A percentile compares a stretch with the other conserved stretches of the same genome.
Conservation (phyloP, 2,113 vertebrate species). For the Paralichthys olivaceus region DNA sequence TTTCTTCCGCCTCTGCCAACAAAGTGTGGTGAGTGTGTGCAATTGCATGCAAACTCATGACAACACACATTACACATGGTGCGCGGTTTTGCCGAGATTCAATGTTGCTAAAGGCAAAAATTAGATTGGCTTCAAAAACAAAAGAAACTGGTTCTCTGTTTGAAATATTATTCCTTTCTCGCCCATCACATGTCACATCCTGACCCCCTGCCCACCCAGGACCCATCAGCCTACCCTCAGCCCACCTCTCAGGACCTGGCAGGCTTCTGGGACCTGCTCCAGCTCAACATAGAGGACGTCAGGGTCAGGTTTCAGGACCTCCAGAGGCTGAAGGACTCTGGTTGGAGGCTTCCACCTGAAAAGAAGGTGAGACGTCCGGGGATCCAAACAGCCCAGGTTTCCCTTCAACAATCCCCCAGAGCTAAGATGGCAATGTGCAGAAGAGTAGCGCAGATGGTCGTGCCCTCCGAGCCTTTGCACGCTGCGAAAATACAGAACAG, state of each 20-base stretch:
- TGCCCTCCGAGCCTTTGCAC: constrained; percentile 50
- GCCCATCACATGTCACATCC: not conserved
- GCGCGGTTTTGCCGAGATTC: constrained; percentile 2
- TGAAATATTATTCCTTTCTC: not conserved
- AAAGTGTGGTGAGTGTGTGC: constrained; percentile 91
- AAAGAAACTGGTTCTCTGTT: not conserved
- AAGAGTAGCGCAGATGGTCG: constrained; percentile 61
- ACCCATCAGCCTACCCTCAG: constrained; percentile 93
- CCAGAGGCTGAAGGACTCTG: constrained; percentile 94
- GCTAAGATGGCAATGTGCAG: constrained; percentile 69
- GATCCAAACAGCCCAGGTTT: constrained; percentile 54
- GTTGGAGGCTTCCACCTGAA: constrained; percentile 93
- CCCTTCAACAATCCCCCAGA: constrained; percentile 57
- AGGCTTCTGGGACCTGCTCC: constrained; percentile 97
- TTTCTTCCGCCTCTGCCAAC: constrained; percentile 98
- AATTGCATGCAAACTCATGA: constrained; percentile 30
- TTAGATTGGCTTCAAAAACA: constrained; percentile 7
- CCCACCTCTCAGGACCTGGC: constrained; percentile 98
- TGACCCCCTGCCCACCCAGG: constrained; percentile 76
- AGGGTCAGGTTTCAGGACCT: constrained; percentile 96
- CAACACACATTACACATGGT: constrained; percentile 29
- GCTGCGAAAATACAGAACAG: constrained; percentile 56
- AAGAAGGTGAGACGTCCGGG: constrained; percentile 88
- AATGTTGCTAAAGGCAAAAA: constrained; percentile 1
- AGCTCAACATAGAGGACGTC: constrained; percentile 96